Evolutionary conservation across 2,113 vertebrate genomes (phyloP), one percentile per base, ranked within the genome.

Genomic region (Pao palembangensis): DNA sequence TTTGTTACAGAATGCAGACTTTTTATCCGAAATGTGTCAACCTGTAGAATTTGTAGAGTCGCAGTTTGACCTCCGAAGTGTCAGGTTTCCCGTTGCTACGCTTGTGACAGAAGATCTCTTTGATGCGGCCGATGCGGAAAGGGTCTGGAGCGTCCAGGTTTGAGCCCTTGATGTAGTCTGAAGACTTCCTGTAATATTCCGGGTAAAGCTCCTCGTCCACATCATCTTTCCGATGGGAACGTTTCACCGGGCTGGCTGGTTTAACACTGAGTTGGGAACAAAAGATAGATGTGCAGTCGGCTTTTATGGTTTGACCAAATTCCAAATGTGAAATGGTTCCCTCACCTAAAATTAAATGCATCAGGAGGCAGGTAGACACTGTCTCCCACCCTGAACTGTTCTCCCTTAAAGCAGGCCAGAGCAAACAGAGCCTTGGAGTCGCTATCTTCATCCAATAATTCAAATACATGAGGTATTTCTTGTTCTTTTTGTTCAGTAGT

Each of bases 101-200:
- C 8, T 92, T 90, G 74, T 56, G 71, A 76, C 93, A 95, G 82
- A 92, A 96, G 75, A 99, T 97, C 82, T 95, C 93, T 60, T 91
- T 93, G 75, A 99, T 92, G 18, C 96, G 93, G 0, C 94, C 96
- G 0, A 99, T 74, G 0, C 95, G 92, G 67, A 91, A 99, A 0
- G 96, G 96, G 18, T 96, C 90, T 0, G 96, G 96, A 0, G 95
- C 94, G 0, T 98, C 94, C 73, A 94, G 81, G 88, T 99, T 99
- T 78, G 95, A 98, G 6, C 96, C 96, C 62, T 99, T 99, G 67
- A 99, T 98, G 85, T 98, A 98, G 71, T 98, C 96, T 0, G 96
- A 98, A 17, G 92, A 96, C 25, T 98, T 98, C 4, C 96, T 90
- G 87, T 99, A 98, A 71, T 98, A 94, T 75, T 98, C 96, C 0